A percentile compares a stretch with the other conserved stretches of the same genome.
These are phyloP conservation scores for Pseudonaja textilis DNA, from an alignment of 2,113 vertebrate species.

Conservation along the genomic window DNA sequence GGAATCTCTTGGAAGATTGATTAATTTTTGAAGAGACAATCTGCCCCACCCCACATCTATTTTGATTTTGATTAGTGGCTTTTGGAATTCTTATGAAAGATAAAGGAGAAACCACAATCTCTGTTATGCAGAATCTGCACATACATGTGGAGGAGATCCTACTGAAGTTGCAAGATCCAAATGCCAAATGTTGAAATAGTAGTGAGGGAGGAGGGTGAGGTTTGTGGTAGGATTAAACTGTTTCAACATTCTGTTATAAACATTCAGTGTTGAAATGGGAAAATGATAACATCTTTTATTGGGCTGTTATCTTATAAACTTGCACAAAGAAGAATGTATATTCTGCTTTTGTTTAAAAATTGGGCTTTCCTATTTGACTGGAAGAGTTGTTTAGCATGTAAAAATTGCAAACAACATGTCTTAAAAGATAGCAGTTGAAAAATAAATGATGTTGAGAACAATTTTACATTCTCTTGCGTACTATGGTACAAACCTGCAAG, in stretches of 20 bases:
- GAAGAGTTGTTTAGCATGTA: not conserved
- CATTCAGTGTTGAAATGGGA: not conserved
- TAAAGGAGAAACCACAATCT: not conserved
- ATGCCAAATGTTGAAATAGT: not conserved
- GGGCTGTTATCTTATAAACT: not conserved
- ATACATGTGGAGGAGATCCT: not conserved
- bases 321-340: not conserved
- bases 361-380: not conserved
- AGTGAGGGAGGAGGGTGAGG: not conserved
- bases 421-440: not conserved
- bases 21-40: not conserved
- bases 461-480: not conserved
- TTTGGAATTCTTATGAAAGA: not conserved
- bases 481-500: not conserved
- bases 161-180: not conserved
- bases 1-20: not conserved
- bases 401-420: not conserved
- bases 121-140: not conserved
- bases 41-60: not conserved
- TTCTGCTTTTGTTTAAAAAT: not conserved
- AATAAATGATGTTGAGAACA: not conserved
- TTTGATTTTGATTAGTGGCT: not conserved
- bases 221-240: not conserved
- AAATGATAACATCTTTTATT: slow-evolving; percentile 10
- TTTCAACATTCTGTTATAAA: slow-evolving; percentile 4